Evolutionary conservation across 1,140 invertebrate genomes (phyloP), one percentile per base, ranked within the genome.

Genomic region (Scaptodrosophila lebanonensis): DNA sequence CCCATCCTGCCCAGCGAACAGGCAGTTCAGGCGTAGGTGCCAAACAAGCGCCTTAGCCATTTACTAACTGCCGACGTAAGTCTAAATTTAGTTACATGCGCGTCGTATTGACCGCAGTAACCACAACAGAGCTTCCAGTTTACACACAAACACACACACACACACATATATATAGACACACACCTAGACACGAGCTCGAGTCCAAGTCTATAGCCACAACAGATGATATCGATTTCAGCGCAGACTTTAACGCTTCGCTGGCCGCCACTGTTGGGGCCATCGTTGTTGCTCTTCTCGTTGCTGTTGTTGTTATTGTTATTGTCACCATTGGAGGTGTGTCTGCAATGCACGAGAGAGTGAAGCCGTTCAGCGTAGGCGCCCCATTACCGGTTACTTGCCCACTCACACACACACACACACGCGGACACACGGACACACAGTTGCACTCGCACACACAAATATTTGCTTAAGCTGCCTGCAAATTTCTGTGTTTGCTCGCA

Each of bases 161-260:
- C n/a, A n/a, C n/a, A n/a, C n/a, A n/a, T n/a, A n/a, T n/a, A n/a
- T n/a, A n/a, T n/a, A n/a, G n/a, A n/a, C n/a, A 25, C 22, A 3
- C 22, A 25, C 22, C 22, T 8, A 25, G 8, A 3, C 22, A 25
- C 22, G 3, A 25, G 22, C 8, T 8, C 8, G 22, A 25, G 22
- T 8, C 22, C 22, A 4, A 25, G 22, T 25, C 22, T 3, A 25
- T 25, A n/a, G n/a, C n/a, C n/a, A n/a, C n/a, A n/a, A n/a, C n/a
- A n/a, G n/a, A n/a, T n/a, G n/a, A 66, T 79, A 79, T 79, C 73
- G 73, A 79, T 79, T 77, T 82, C 68, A 61, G 40, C 42, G 44
- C 59, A 49, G 58, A 53, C 54, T 76, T 60, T 56, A 66, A 66
- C 63, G 62, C 62, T 66, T 66, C 39, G 51, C 40, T 61, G 44